Base-by-base conservation (phyloP, 1,140 invertebrate genomes). In the Bilobella aurantiaca region DNA sequence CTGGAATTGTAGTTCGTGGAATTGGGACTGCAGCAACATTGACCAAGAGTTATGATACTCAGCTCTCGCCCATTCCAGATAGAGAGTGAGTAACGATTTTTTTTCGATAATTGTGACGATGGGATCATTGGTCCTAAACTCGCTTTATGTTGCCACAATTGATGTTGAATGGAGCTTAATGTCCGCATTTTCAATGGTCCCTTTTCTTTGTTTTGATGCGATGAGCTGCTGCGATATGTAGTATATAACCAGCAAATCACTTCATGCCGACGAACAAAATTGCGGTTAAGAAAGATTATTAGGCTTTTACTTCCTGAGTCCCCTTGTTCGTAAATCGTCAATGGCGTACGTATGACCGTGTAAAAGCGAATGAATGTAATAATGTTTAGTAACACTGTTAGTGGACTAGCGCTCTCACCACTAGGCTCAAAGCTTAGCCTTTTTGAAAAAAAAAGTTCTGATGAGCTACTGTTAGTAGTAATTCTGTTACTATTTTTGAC, bases 21-120 rank as follows among this genome's bases (percentile, higher is more conserved):
- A 90, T 95, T 66, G 93, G 92, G n/a, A 94, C 91, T 25, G 90
- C 90, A 12, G 90, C 90, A 0, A 88, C 86, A 1, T 78, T 92
- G 29, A 66, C 73, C 1, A 76, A 75, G 57, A 61, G 64, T 37
- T 65, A 60, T 30, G 70, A 73, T 31, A 69, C 64, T 57, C 69
- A 73, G 27, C 62, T 69, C 14, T 64, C 72, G 3, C 69, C 71
- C 8, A 62, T 46, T 12, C 32, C 59, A 8, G 59, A 23, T 14
- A 62, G 46, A 62, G 59, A 62, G 59, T 62, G 46, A 62, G 59
- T 42, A 3, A 23, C 34, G 18, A 42, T 12, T 42, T 18, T 12
- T 42, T 18, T 12, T 18, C 8, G 18, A 42, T 42, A 8, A 42
- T 42, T 42, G 18, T n/a, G n/a, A n/a, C n/a, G n/a, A n/a, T n/a